Evolutionary conservation across 2,888 invertebrate species (phyloP).

Genomic region (Abscondita cerata): DNA sequence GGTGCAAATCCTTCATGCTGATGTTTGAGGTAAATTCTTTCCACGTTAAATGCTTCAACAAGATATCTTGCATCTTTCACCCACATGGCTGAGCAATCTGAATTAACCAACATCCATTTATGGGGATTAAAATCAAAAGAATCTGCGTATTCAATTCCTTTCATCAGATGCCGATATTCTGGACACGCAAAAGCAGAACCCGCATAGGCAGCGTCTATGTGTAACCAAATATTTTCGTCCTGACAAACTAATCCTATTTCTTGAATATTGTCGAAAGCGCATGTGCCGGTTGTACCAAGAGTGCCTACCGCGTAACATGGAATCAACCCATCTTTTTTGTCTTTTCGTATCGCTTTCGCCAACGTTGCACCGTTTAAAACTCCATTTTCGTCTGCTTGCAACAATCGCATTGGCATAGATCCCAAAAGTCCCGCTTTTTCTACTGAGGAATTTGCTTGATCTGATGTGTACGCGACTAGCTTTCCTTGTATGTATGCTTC

Average conservation of each 20-base stretch:
- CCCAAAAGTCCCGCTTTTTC: slow-evolving; percentile 85
- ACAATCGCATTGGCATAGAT: slow-evolving; percentile 76
- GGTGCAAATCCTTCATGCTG: slow-evolving; percentile 69
- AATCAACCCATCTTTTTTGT: slow-evolving; percentile 78
- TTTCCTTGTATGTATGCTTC: slow-evolving; percentile 71
- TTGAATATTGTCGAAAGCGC: slow-evolving; percentile 86
- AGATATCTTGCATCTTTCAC: slow-evolving; percentile 82
- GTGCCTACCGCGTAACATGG: slow-evolving; percentile 85
- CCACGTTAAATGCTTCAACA: slow-evolving; percentile 88
- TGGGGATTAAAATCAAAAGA: slow-evolving; percentile 95
- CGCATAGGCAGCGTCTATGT: slow-evolving; percentile 97
- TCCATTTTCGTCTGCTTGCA: slow-evolving; percentile 73
- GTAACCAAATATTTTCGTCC: slow-evolving; percentile 82
- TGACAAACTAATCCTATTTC: slow-evolving; percentile 86
- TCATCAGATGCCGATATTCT: slow-evolving; percentile 82
- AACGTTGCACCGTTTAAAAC: slow-evolving; percentile 73
- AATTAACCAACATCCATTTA: slow-evolving; percentile 94
- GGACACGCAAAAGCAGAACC: slow-evolving; percentile 91
- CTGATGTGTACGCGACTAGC: slow-evolving; percentile 83
- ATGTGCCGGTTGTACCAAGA: slow-evolving; percentile 75
- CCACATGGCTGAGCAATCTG: slow-evolving; percentile 96
- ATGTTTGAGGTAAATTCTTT: slow-evolving; percentile 85
- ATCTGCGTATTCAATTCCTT: slow-evolving; percentile 80
- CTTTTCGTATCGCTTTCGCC: slow-evolving; percentile 74
- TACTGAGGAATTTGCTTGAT: slow-evolving; percentile 89